These are phyloP conservation scores for Gorsachius magnificus DNA, from an alignment of 2,797 vertebrate genomes.

Conservation along the genomic window DNA sequence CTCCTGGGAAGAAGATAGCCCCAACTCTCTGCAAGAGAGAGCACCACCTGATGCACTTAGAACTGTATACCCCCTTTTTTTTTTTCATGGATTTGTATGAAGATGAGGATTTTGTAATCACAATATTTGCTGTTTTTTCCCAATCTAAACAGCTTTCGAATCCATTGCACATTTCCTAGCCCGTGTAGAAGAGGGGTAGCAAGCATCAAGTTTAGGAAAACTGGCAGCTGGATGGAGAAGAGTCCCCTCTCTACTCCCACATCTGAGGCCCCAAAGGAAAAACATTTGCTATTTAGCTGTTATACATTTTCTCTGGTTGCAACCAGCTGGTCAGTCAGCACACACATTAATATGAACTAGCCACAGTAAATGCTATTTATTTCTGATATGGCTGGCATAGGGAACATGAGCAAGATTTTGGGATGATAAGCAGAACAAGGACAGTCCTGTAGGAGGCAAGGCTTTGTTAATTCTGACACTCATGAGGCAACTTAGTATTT, in stretches of 20 bases:
- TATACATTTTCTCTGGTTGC: not conserved
- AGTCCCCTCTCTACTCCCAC: not conserved
- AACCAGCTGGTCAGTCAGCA: not conserved
- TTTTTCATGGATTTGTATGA: not conserved
- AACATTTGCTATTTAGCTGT: not conserved
- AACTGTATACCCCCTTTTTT: not conserved
- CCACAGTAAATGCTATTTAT: not conserved
- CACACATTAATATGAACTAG: not conserved
- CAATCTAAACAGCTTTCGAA: not conserved
- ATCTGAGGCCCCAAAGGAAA: not conserved
- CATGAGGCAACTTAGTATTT: not conserved
- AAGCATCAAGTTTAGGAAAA: not conserved
- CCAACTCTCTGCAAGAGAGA: rapidly evolving
- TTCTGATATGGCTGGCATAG: not conserved
- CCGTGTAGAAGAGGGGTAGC: not conserved
- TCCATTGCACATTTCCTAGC: not conserved
- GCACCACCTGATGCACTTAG: not conserved
- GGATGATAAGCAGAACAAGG: not conserved
- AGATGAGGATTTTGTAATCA: not conserved
- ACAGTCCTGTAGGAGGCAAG: not conserved
- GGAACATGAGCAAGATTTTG: not conserved
- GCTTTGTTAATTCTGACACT: not conserved
- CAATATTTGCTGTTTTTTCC: not conserved
- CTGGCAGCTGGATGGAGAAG: not conserved
- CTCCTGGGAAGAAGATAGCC: not conserved